Evolutionary conservation across 2,797 vertebrate genomes (phyloP).

Genomic region (Danio tinwini): DNA sequence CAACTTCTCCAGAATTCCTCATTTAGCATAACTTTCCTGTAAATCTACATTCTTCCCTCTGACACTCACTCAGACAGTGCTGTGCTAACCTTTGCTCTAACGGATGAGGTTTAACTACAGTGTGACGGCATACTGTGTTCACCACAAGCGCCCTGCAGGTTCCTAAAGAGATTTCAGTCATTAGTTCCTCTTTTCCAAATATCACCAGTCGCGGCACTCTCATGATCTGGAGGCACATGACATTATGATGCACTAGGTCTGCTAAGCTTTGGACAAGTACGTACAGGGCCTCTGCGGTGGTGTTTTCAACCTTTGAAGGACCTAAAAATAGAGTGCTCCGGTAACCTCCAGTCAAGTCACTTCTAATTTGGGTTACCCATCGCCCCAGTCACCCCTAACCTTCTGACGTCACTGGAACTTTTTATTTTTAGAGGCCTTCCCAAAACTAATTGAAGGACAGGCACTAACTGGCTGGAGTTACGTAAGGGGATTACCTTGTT

Average conservation of each 20-base stretch:
- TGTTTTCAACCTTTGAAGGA: constrained; percentile 72
- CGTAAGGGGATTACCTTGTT: constrained; percentile 79
- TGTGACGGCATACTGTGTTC: constrained; percentile 13
- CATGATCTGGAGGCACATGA: constrained; percentile 68
- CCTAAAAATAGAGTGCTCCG: constrained; percentile 77
- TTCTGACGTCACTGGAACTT: constrained; percentile 68
- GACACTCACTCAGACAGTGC: neutral
- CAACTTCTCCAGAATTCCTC: neutral
- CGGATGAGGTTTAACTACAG: neutral
- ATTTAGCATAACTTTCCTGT: neutral
- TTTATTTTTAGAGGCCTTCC: constrained; percentile 75
- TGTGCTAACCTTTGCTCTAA: neutral
- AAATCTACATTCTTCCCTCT: neutral
- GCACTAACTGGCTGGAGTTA: constrained; percentile 69
- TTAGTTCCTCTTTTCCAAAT: constrained; percentile 74
- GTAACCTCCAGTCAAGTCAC: constrained; percentile 63
- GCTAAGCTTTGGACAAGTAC: constrained; percentile 67
- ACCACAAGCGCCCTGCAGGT: constrained; percentile 61
- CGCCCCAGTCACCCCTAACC: constrained; percentile 24
- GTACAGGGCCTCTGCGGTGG: constrained; percentile 56
- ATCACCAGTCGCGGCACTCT: constrained; percentile 70
- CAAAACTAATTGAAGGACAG: constrained; percentile 70
- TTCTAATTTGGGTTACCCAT: constrained; percentile 48
- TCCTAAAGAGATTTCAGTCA: constrained; percentile 74
- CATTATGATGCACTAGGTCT: constrained; percentile 65